Evolutionary conservation across 2,113 vertebrate species (phyloP).

Genomic region (Pyxicephalus adspersus): DNA sequence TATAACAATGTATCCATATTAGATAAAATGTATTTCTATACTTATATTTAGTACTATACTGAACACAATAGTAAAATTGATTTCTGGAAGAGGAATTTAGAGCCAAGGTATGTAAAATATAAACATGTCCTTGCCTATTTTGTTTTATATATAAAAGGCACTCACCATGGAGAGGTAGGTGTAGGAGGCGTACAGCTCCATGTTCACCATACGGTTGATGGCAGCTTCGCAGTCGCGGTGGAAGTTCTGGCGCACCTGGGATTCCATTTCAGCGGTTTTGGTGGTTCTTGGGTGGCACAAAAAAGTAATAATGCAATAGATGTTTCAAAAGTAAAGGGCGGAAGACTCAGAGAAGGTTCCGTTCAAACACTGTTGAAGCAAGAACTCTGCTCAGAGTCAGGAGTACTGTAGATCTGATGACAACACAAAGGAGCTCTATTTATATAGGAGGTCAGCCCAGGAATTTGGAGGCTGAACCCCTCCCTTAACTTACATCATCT

Average conservation of each 20-base stretch:
- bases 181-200: conserved; percentile 82
- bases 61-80: not conserved
- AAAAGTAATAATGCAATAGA: not conserved
- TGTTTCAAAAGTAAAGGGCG: not conserved
- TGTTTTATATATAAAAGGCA: not conserved
- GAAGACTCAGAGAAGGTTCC: conserved; percentile 65
- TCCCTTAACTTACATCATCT: not conserved
- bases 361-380: conserved; percentile 90
- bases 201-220: conserved; percentile 81
- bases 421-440: not conserved
- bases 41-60: not conserved
- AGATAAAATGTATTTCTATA: not conserved
- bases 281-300: not conserved
- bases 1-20: not conserved
- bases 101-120: not conserved
- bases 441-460: not conserved
- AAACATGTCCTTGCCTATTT: not conserved
- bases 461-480: not conserved
- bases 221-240: conserved; percentile 78
- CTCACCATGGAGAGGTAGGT: conserved; percentile 83
- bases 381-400: conserved; percentile 56
- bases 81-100: not conserved
- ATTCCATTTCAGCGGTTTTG: conserved; percentile 64
- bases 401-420: not conserved
- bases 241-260: conserved; percentile 84